Conservation (phyloP, 2,888 invertebrate genomes). For the Nematopogon swammerdamellus region DNA sequence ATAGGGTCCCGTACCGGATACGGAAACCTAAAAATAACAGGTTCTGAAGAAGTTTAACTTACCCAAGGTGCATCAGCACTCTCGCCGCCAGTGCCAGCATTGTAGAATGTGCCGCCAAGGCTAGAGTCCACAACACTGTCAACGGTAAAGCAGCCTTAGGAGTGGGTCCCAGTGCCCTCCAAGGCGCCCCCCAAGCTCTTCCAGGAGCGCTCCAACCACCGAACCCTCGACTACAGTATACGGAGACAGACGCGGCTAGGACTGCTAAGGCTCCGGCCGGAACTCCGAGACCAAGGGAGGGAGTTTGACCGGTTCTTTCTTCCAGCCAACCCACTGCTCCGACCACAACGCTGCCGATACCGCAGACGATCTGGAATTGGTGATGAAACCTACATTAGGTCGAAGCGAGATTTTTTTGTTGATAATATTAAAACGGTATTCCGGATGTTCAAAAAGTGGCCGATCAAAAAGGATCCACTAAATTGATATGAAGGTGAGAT, state of each 20-base stretch:
- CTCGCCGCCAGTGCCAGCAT: conserved; percentile 41
- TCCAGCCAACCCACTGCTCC: conserved; percentile 58
- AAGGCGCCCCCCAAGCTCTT: conserved; percentile 35
- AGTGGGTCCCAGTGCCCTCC: conserved; percentile 43
- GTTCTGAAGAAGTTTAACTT: too few species aligned
- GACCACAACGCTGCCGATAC: conserved; percentile 53
- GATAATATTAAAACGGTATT: conserved; percentile 1
- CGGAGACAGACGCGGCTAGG: conserved; percentile 39
- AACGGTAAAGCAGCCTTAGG: conserved; percentile 42
- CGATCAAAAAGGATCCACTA: conserved; percentile 2
- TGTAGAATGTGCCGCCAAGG: conserved; percentile 31
- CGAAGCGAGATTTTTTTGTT: conserved; percentile 2
- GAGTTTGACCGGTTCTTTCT: conserved; percentile 35
- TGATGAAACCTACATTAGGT: too few species aligned
- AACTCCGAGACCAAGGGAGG: conserved; percentile 51
- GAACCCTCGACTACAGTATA: conserved; percentile 47
- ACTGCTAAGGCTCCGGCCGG: conserved; percentile 54
- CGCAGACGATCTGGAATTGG: conserved; percentile 51
- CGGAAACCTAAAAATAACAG: too few species aligned
- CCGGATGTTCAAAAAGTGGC: conserved; percentile 3
- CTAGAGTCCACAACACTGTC: conserved; percentile 34
- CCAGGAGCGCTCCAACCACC: conserved; percentile 39
- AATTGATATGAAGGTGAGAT: background rate
- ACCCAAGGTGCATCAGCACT: conserved; percentile 43
- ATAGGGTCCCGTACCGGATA: too few species aligned